Evolutionary conservation across 2,888 invertebrate species (phyloP), one percentile per base, ranked within the genome.

Genomic region (Drosophila parthenogenetica): DNA sequence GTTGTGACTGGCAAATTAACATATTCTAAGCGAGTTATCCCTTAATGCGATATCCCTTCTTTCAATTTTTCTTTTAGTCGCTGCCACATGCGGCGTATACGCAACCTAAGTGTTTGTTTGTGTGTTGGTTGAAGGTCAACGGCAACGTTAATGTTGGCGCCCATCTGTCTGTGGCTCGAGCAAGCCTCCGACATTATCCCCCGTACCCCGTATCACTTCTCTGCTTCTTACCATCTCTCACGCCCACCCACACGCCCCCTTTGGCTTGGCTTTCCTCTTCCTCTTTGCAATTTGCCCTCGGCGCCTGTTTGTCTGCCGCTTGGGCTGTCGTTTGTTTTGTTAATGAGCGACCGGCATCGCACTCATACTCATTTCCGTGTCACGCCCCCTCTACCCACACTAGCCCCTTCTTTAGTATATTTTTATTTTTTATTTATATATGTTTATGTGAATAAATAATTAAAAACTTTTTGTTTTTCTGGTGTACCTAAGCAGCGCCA

Each of bases 21-120:
- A 87, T 86, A 83, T 87, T 83, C 69, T 37, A 65, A 68, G 81
- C 59, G 55, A 79, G 75, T 87, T 87, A 87, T 79, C 72, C 79
- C 77, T 74, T 79, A 83, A 83, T 83, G 79, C 77, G 74, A 8
- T 43, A 16, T 60, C 42, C 43, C 69, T 65, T 58, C 74, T 70
- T 70, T 66, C 70, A 64, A 55, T 77, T 29, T 29, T 77, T 64
- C 61, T 62, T 73, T 54, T 10, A 32, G 57, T 35, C 39, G 45
- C 46, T 46, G 66, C 43, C 69, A 59, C 63, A 69, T 50, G 69
- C 58, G 45, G 57, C 73, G 73, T 73, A 77, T 77, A 73, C 76
- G 77, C 66, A 69, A 66, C 13, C 51, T 29, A 14, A 25, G 42
- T 46, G 19, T 32, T 32, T 16, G 48, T 40, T 48, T 39, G 51